These are phyloP conservation scores for Subanguina moxae DNA, from an alignment of 1,140 invertebrate genomes.

Conservation along the genomic window DNA sequence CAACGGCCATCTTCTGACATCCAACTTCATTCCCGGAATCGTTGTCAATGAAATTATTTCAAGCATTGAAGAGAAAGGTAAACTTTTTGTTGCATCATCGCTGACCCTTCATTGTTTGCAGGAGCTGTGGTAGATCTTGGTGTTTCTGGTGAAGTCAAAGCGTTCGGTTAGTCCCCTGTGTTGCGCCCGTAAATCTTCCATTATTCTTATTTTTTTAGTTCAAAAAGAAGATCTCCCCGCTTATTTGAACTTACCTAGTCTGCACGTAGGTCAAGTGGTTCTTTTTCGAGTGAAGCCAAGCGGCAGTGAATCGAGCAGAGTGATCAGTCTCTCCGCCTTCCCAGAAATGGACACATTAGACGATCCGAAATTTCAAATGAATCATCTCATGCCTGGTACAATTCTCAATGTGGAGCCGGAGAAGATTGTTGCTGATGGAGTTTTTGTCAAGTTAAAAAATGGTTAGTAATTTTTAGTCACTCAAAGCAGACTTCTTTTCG, in stretches of 20 bases:
- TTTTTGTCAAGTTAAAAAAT: conserved; percentile 48
- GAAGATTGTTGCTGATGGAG: conserved; percentile 30
- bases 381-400: conserved; percentile 54
- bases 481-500: background rate
- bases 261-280: conserved; percentile 46
- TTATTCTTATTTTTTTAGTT: too few relatives aligned
- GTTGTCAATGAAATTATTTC: conserved; percentile 45
- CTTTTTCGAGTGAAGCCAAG: conserved; percentile 44
- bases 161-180: conserved; percentile 37
- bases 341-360: conserved; percentile 38
- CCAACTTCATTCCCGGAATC: conserved; percentile 23
- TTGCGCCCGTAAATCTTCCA: too few relatives aligned
- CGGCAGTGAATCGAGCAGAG: conserved; percentile 17
- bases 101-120: conserved; percentile 11
- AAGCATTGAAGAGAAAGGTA: conserved; percentile 56
- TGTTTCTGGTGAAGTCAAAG: conserved; percentile 21
- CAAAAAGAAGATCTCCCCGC: conserved; percentile 36
- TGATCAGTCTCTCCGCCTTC: conserved; percentile 44
- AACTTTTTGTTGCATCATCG: too few relatives aligned
- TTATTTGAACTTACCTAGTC: conserved; percentile 8
- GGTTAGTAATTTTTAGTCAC: conserved; percentile 17
- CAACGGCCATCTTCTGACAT: conserved; percentile 46
- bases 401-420: conserved; percentile 45
- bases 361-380: conserved; percentile 27
- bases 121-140: conserved; percentile 50